Conservation (phyloP, 2,888 invertebrate genomes). For the Tipula helvola region DNA sequence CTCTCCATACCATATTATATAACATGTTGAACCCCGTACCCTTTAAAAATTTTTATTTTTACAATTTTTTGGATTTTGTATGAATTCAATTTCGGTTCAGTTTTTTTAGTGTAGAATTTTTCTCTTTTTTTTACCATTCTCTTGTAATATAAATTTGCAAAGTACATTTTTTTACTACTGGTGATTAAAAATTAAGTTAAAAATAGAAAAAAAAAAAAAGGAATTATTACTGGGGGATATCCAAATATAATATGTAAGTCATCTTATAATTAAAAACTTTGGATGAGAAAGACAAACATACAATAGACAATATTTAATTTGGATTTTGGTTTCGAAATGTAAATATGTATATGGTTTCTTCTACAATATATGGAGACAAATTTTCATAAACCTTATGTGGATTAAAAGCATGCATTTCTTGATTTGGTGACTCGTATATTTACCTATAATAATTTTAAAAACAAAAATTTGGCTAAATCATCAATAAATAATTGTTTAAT, state of each 20-base stretch:
- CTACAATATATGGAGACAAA: background rate
- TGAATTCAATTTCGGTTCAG: background rate
- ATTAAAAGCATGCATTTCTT: background rate
- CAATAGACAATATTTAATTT: background rate
- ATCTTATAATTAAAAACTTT: background rate
- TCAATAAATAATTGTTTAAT: no score
- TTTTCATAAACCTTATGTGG: background rate
- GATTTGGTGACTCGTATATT: no score
- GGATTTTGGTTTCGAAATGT: background rate
- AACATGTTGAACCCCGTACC: background rate
- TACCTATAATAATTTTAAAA: no score
- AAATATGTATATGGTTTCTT: background rate
- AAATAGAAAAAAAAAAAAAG: background rate
- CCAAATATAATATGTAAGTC: background rate
- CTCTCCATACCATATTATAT: background rate
- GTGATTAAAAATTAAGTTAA: background rate
- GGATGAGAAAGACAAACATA: background rate
- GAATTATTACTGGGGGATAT: background rate
- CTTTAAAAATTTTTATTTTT: background rate
- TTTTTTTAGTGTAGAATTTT: background rate
- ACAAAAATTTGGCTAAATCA: no score
- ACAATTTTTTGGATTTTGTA: background rate
- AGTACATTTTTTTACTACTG: background rate
- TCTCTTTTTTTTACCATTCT: background rate
- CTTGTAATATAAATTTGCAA: background rate